Base-by-base conservation (phyloP, 2,797 vertebrate genomes). In the Typhlichthys subterraneus region DNA sequence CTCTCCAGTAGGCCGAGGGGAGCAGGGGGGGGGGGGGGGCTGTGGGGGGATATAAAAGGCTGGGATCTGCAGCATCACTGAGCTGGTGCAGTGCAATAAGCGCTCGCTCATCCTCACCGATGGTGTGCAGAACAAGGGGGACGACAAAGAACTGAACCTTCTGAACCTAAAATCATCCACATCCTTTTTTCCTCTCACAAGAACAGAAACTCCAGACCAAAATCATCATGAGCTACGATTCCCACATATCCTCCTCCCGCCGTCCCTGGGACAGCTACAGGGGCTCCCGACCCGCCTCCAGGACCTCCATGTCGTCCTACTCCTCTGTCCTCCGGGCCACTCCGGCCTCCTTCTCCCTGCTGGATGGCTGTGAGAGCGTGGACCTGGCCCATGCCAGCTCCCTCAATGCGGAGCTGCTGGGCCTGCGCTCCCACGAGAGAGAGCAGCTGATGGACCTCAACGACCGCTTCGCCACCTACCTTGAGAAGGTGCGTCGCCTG, bases 71-170 rank as follows among this genome's bases (percentile, higher is more conserved):
- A 93, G 92, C 86, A 92, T 92, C 91, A 88, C 87, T 74, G 90
- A 91, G 88, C 91, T 94, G 92, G 92, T 93, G 93, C 92, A 94
- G 92, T 93, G 92, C 87, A 88, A 90, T 6, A 85, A 83, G 69
- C 82, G 80, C 92, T 86, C 75, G 83, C 89, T 91, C 92, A 90
- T 88, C 89, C 87, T 91, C 92, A 91, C 85, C 67, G 81, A 92
- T 91, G 91, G 92, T 93, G 91, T 93, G 93, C 88, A 93, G 93
- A 93, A 94, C 85, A 93, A 94, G 92, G 92, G 92, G 93, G 93
- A 93, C 91, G 87, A 29, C 91, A 80, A 88, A 89, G 54, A 77
- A 63, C 74, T 72, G 14, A 85, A 77, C 56, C 79, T 85, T 83
- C 65, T 75, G 71, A 83, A 86, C 82, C 81, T 66, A 47, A 47